phyloP scores from a whole-genome alignment of 2,888 invertebrate species.

The Calameuta filiformis region DNA sequence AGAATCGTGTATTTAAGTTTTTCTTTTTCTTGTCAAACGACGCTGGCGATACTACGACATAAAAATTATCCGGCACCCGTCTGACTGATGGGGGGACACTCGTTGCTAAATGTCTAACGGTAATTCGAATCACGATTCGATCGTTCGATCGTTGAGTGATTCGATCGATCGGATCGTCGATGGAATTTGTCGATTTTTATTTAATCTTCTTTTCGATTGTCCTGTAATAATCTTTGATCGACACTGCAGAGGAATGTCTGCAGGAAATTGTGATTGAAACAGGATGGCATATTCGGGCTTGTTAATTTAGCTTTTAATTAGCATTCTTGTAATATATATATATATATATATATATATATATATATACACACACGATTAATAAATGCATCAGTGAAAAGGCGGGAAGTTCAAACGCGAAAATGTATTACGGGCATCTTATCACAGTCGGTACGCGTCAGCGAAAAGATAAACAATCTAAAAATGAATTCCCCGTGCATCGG shows the following conservation, averaged over 20 bases:
- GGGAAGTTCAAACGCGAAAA: neutral
- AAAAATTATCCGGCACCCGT: neutral
- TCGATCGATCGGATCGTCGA: neutral
- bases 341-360: too few relatives aligned
- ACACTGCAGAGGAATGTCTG: too few relatives aligned
- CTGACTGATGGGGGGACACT: slow-evolving; percentile 5
- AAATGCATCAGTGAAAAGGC: neutral
- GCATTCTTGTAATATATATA: too few relatives aligned
- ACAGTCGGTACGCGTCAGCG: neutral
- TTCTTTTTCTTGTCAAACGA: neutral
- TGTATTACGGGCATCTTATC: neutral
- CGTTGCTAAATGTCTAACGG: slow-evolving; percentile 40
- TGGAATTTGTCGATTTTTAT: neutral
- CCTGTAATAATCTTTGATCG: neutral
- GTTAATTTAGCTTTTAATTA: neutral
- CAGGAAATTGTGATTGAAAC: too few relatives aligned
- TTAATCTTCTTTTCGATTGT: neutral
- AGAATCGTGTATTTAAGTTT: neutral
- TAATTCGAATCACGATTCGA: slow-evolving; percentile 42
- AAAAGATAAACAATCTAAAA: neutral
- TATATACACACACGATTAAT: too few relatives aligned
- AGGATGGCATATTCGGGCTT: too few relatives aligned
- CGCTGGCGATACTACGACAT: too few relatives aligned
- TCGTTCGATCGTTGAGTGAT: slow-evolving; percentile 38
- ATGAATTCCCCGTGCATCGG: neutral